Conservation (phyloP, 2,888 invertebrate species). For the Sphecodes monilicornis region DNA sequence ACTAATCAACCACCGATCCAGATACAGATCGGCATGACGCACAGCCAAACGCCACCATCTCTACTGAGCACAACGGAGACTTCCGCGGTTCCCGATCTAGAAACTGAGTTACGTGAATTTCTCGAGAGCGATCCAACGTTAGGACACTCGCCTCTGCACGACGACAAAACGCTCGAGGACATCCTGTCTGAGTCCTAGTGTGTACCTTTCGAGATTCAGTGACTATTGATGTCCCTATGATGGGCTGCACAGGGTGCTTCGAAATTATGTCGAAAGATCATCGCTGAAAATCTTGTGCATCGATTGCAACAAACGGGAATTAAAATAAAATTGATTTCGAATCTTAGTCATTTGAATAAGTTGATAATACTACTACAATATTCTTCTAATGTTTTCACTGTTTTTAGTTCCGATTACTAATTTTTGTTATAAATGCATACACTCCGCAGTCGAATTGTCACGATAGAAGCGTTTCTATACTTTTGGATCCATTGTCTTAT, state of each 20-base stretch:
- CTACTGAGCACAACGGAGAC: slow-evolving; percentile 76
- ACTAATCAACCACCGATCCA: slow-evolving; percentile 78
- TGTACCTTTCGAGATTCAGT: slow-evolving; percentile 2
- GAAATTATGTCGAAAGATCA: slow-evolving; percentile 1
- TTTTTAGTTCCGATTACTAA: neutral
- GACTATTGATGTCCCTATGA: neutral
- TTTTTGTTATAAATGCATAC: neutral
- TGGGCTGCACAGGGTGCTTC: neutral
- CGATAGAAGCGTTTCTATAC: neutral
- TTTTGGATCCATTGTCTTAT: neutral
- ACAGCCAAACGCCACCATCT: slow-evolving; percentile 73
- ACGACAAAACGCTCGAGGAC: slow-evolving; percentile 83
- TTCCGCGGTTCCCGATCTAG: slow-evolving; percentile 86
- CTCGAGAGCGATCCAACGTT: slow-evolving; percentile 88
- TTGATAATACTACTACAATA: too few relatives aligned
- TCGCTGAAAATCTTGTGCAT: neutral
- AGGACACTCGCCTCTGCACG: slow-evolving; percentile 84
- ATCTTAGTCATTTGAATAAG: neutral
- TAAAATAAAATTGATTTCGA: neutral
- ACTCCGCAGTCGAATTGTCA: neutral
- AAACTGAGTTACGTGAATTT: slow-evolving; percentile 90
- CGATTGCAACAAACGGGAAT: too few relatives aligned
- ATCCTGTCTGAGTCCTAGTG: slow-evolving; percentile 82
- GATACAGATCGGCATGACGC: slow-evolving; percentile 78
- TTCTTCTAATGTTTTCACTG: neutral